A percentile compares a stretch with the other conserved stretches of the same genome.
Conservation (phyloP, 2,888 invertebrate genomes). For the Mythimna loreyi region DNA sequence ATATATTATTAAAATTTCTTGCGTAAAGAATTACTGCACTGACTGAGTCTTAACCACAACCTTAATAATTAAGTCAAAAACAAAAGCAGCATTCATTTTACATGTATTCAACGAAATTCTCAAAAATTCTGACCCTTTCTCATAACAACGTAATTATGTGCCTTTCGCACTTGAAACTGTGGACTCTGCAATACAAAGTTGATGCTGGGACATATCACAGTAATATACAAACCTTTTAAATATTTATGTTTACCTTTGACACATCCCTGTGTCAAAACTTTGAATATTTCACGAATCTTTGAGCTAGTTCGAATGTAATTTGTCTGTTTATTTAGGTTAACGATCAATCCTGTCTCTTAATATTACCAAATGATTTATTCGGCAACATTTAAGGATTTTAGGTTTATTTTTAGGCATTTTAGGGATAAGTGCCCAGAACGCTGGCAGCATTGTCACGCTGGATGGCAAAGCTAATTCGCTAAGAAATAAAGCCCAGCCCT, state of each 20-base stretch:
- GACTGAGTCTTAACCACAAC: slow-evolving; percentile 8
- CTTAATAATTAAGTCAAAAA: slow-evolving; percentile 4
- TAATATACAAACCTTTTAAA: slow-evolving; percentile 44
- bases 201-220: slow-evolving; percentile 1
- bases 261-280: slow-evolving; percentile 25
- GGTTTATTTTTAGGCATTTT: too few relatives aligned
- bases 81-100: slow-evolving; percentile 21
- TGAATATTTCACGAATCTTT: slow-evolving; percentile 23
- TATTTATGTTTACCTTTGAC: slow-evolving; percentile 35
- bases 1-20: slow-evolving; percentile 21
- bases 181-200: slow-evolving; percentile 19
- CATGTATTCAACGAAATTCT: slow-evolving; percentile 14
- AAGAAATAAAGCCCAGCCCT: too few relatives aligned
- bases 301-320: slow-evolving; percentile 33
- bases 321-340: slow-evolving; percentile 25
- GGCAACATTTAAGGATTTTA: too few relatives aligned
- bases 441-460: too few relatives aligned
- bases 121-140: slow-evolving; percentile 21
- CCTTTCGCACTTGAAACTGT: slow-evolving; percentile 11
- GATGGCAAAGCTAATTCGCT: too few relatives aligned
- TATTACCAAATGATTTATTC: too few relatives aligned
- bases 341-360: slow-evolving; percentile 34
- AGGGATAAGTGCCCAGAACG: too few relatives aligned
- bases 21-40: slow-evolving; percentile 25
- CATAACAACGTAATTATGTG: slow-evolving; percentile 26